Percentiles rank a stretch among this genome's conserved stretches.
These are phyloP conservation scores for Julus scandinavius DNA, from an alignment of 2,888 invertebrate species.

Conservation along the genomic window DNA sequence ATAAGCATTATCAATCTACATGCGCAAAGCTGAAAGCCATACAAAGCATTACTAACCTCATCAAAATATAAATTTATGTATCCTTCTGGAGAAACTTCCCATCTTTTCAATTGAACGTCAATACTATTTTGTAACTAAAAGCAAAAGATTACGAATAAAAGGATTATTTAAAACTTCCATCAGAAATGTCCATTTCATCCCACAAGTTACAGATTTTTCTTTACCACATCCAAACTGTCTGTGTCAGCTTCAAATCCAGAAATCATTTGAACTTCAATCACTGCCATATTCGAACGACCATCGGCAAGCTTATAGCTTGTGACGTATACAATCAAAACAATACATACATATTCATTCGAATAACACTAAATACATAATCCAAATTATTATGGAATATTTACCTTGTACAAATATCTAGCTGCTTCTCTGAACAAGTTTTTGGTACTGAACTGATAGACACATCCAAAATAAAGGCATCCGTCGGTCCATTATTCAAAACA, in stretches of 20 bases:
- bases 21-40: no score
- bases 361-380: neutral
- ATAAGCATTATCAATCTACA: neutral
- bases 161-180: neutral
- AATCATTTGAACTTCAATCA: slow-evolving; percentile 66
- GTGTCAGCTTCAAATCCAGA: slow-evolving; percentile 65
- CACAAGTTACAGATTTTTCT: neutral
- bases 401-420: slow-evolving; percentile 64
- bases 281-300: slow-evolving; percentile 71
- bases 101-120: slow-evolving; percentile 58
- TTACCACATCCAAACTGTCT: slow-evolving; percentile 60
- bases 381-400: slow-evolving; percentile 59
- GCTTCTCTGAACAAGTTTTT: slow-evolving; percentile 61
- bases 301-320: slow-evolving; percentile 62
- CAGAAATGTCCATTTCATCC: neutral
- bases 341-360: slow-evolving; percentile 58
- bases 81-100: slow-evolving; percentile 58
- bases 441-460: slow-evolving; percentile 65
- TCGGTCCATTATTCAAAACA: slow-evolving; percentile 67
- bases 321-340: no score
- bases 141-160: neutral
- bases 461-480: slow-evolving; percentile 70
- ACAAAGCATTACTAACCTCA: slow-evolving; percentile 55
- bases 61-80: slow-evolving; percentile 60
- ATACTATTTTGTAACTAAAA: slow-evolving; percentile 52